Base-by-base conservation (phyloP, 2,113 vertebrate species). In the Hyperoodon ampullatus region DNA sequence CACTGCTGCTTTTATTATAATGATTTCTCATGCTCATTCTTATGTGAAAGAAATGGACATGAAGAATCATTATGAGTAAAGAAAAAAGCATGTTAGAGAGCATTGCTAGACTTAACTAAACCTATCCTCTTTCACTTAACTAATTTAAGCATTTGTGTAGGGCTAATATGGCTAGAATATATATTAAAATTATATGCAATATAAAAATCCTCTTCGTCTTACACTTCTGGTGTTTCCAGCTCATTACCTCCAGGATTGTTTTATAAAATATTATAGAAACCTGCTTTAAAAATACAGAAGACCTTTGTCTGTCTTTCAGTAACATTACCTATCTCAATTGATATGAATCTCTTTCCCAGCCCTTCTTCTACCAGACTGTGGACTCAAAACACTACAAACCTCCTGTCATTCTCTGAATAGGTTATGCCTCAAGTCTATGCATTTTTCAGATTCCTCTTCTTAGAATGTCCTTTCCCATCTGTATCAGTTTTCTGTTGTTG, bases 21-120 rank as follows among this genome's bases (percentile, higher is more conserved):
- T 97, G 93, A 85, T 95, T 95, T 96, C 83, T 88, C 77, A 92
- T 85, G 70, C 33, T 93, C 88, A 91, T 93, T 94, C 70, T 95
- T 94, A 53, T 58, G 93, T 81, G 82, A 91, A 97, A 96, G 71
- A 85, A 91, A 53, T 86, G n/a, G 60, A 94, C 97, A 93, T 97
- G 82, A 97, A 71, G 15, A 91, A 94, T 96, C 81, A 94, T 93
- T 97, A 93, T 93, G 33, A 91, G 66, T 39, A 71, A 90, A 88
- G 60, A 66, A 47, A 28, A 91, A 95, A 88, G 30, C 26, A 65
- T 70, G 47, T 24, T 81, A 81, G 35, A 97, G n/a, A 78, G 95
- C 77, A 83, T 78, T 96, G 75, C 94, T 93, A 90, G 47, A 60
- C 28, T 94, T 91, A 97, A 91, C 47, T 58, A 85, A 96, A 93